Evolutionary conservation across 2,888 invertebrate species (phyloP).

Genomic region (Cerceris ruficornis): DNA sequence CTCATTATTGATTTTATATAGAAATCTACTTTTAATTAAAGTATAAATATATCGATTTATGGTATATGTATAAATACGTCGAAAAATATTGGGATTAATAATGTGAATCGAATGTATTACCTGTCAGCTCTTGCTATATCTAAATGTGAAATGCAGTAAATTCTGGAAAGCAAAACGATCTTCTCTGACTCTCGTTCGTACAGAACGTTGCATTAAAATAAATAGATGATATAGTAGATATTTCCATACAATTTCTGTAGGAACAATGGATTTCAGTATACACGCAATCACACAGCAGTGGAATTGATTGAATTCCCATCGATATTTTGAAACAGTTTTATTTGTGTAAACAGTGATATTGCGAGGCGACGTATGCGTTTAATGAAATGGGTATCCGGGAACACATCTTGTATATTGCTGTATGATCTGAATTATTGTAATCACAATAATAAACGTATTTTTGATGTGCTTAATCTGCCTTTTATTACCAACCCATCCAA

Average conservation of each 20-base stretch:
- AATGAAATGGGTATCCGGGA: slow-evolving; percentile 55
- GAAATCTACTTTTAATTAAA: slow-evolving; percentile 25
- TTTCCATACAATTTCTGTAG: slow-evolving; percentile 9
- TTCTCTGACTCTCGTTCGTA: slow-evolving; percentile 5
- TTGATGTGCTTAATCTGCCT: slow-evolving; percentile 72
- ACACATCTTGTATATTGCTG: slow-evolving; percentile 64
- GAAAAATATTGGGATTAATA: slow-evolving; percentile 26
- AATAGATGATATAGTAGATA: slow-evolving; percentile 7
- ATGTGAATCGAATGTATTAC: slow-evolving; percentile 29
- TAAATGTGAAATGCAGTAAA: slow-evolving; percentile 27
- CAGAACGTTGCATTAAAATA: slow-evolving; percentile 20
- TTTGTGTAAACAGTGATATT: slow-evolving; percentile 64
- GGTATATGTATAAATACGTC: no score
- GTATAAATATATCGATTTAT: slow-evolving; percentile 5
- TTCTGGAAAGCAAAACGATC: slow-evolving; percentile 8
- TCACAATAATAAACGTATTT: slow-evolving; percentile 76
- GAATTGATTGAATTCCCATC: slow-evolving; percentile 42
- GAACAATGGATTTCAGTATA: slow-evolving; percentile 19
- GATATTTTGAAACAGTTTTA: slow-evolving; percentile 71
- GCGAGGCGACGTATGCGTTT: slow-evolving; percentile 59
- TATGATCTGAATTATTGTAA: slow-evolving; percentile 60
- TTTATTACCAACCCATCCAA: slow-evolving; percentile 14
- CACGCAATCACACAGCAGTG: slow-evolving; percentile 5
- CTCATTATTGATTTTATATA: slow-evolving; percentile 21
- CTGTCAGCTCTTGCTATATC: slow-evolving; percentile 21